Conservation (phyloP, 1,140 invertebrate species). For the Penaeus indicus region DNA sequence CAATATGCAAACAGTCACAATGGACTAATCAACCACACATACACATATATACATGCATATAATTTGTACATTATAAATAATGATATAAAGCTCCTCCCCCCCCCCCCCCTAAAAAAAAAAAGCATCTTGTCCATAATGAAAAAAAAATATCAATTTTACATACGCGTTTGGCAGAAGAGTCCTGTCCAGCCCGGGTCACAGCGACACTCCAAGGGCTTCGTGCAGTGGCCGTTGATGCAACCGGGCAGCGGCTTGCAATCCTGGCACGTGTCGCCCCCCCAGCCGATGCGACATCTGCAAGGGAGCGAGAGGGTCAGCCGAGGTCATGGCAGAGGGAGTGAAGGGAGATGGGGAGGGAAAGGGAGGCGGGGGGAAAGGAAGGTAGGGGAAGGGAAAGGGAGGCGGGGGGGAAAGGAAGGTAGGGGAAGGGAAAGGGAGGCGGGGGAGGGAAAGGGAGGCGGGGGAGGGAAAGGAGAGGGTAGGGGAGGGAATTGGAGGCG, state of each 20-base stretch:
- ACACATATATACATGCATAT: not conserved
- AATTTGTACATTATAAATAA: not conserved
- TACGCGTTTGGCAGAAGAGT: constrained; percentile 86
- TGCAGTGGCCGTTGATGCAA: constrained; percentile 69
- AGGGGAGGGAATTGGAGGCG: no score
- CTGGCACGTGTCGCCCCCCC: constrained; percentile 84
- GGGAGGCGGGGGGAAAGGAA: no score
- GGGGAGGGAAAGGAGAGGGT: no score
- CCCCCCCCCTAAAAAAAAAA: not conserved
- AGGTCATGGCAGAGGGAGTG: no score
- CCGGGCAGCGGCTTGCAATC: constrained; percentile 79
- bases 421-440: no score
- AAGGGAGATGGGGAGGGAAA: no score
- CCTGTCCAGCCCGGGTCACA: constrained; percentile 69
- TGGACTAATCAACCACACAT: not conserved
- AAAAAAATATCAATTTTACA: constrained; percentile 69
- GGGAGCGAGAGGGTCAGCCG: not conserved
- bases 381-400: no score
- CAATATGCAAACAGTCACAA: no score
- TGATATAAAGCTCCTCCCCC: no score
- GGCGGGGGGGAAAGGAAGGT: no score
- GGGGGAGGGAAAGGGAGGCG: no score
- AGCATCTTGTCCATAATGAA: not conserved
- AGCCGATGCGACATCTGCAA: constrained; percentile 83
- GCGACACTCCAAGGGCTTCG: constrained; percentile 69